These are phyloP conservation scores for Glyphotaelius pellucidus DNA, from an alignment of 2,888 invertebrate genomes.

Conservation along the genomic window DNA sequence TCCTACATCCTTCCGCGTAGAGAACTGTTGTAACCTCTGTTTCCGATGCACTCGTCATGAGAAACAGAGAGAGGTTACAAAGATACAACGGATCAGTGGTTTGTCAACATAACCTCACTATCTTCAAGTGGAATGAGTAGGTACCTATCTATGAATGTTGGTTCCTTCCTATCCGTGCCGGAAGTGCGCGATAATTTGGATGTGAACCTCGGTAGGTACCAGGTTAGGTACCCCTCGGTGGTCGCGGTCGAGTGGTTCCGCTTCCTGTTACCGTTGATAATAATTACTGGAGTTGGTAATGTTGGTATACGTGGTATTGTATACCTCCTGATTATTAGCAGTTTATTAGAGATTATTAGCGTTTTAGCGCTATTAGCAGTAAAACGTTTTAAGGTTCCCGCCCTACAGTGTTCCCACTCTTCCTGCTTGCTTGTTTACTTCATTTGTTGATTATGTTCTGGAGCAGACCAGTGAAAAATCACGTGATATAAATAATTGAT, in stretches of 20 bases:
- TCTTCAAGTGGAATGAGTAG: background rate
- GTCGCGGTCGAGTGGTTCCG: slow-evolving; percentile 10
- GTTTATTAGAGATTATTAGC: no score
- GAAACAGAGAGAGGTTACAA: background rate
- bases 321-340: slow-evolving; percentile 29
- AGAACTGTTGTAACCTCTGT: background rate
- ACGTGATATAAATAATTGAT: no score
- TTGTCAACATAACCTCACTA: background rate
- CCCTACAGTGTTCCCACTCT: background rate
- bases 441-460: background rate
- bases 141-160: background rate
- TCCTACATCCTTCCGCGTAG: background rate
- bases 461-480: no score
- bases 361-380: slow-evolving; percentile 6
- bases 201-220: background rate
- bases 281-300: background rate
- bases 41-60: background rate
- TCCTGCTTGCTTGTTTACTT: background rate
- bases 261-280: slow-evolving; percentile 23
- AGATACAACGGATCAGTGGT: background rate
- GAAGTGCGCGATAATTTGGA: slow-evolving; percentile 39
- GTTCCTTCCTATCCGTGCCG: background rate
- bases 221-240: background rate
- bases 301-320: background rate
- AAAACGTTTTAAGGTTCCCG: background rate